phyloP scores from a whole-genome alignment of 2,888 invertebrate genomes.

The Pyrrhia umbra region DNA sequence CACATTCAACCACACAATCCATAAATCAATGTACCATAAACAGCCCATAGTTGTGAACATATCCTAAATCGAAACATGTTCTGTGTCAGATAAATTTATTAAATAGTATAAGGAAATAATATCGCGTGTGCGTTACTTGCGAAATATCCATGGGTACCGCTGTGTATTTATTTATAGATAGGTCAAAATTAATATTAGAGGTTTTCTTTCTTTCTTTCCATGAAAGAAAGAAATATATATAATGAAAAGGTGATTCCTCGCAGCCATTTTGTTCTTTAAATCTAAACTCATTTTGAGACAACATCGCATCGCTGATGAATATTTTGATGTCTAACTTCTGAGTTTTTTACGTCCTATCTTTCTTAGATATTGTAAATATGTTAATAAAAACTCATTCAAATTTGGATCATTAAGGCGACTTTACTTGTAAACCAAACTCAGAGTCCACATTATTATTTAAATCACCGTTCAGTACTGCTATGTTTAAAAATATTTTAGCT shows the following conservation, averaged over 20 bases:
- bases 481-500: not conserved
- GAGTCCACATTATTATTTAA: not conserved
- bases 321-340: too few species aligned
- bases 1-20: not conserved
- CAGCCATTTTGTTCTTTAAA: too few species aligned
- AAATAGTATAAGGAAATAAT: conserved; percentile 51
- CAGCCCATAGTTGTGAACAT: conserved; percentile 18
- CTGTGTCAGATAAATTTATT: conserved; percentile 28
- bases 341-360: too few species aligned
- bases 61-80: conserved; percentile 35
- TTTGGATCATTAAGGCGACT: not conserved
- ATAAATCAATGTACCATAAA: conserved; percentile 20
- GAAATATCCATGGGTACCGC: conserved; percentile 27
- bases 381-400: not conserved
- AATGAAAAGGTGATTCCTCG: too few species aligned
- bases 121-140: conserved; percentile 39
- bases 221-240: not conserved
- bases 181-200: conserved; percentile 26
- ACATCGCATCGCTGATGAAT: too few species aligned
- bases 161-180: conserved; percentile 14
- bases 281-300: too few species aligned
- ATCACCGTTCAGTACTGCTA: not conserved
- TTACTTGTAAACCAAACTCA: not conserved
- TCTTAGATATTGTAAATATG: too few species aligned
- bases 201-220: conserved; percentile 30